Evolutionary conservation across 2,888 invertebrate genomes (phyloP).

Genomic region (Acrobasis suavella): DNA sequence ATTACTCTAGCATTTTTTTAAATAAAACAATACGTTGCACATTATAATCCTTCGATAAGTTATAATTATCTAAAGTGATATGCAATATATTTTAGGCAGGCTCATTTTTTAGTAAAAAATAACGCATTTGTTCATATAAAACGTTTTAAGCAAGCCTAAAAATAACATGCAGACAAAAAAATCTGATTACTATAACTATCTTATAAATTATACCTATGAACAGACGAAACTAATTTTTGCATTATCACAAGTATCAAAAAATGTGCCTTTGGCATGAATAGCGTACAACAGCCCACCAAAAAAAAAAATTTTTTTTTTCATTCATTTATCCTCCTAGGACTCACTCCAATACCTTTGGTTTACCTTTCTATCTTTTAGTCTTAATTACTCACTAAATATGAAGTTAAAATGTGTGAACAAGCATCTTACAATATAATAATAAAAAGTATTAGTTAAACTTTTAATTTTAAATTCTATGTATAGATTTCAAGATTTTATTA

Average conservation of each 20-base stretch:
- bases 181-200: conserved; percentile 25
- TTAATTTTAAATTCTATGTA: conserved; percentile 80
- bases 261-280: conserved; percentile 67
- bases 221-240: conserved; percentile 43
- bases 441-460: conserved; percentile 81
- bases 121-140: conserved; percentile 29
- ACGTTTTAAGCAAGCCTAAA: conserved; percentile 43
- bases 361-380: conserved; percentile 60
- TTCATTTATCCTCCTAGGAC: conserved; percentile 60
- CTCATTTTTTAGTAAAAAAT: conserved; percentile 49
- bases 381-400: conserved; percentile 77
- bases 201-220: conserved; percentile 22
- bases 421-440: conserved; percentile 79
- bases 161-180: conserved; percentile 23
- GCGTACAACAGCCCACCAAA: conserved; percentile 48
- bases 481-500: conserved; percentile 76
- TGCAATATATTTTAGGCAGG: conserved; percentile 80
- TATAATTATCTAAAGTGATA: conserved; percentile 72
- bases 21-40: conserved; percentile 38
- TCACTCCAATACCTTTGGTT: conserved; percentile 55
- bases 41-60: conserved; percentile 48
- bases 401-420: conserved; percentile 82
- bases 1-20: conserved; percentile 48
- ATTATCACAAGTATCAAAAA: conserved; percentile 64
- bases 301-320: conserved; percentile 49